phyloP scores from a whole-genome alignment of 92 coral and sea anemone species.

The Phenganax marumi region DNA sequence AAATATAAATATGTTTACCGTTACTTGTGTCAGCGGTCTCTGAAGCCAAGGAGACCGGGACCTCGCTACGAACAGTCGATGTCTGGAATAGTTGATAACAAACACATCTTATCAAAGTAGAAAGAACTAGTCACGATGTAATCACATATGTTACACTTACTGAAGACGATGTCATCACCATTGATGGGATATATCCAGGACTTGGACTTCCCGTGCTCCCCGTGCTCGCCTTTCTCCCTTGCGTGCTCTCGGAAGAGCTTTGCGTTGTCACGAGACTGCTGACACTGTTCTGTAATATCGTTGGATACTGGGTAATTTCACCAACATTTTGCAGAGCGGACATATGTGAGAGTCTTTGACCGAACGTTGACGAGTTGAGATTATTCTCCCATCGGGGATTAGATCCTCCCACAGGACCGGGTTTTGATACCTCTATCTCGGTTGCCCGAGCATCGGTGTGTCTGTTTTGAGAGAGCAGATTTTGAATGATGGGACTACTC shows the following conservation, averaged over 20 bases:
- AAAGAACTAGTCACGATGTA: neutral
- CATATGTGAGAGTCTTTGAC: neutral
- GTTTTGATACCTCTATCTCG: neutral
- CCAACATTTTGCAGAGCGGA: neutral
- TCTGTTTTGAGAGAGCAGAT: neutral
- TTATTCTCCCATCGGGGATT: conserved; percentile 22
- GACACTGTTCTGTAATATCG: neutral
- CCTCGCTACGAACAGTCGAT: conserved; percentile 4
- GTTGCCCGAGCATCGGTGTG: neutral
- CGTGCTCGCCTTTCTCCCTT: neutral
- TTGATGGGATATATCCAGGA: neutral
- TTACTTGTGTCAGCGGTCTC: neutral
- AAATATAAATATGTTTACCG: neutral
- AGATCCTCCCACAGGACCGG: conserved; percentile 8
- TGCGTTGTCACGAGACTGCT: neutral
- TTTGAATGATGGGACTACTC: conserved; percentile 16
- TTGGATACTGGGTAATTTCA: neutral
- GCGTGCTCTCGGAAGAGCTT: neutral
- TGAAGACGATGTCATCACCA: conserved; percentile 11
- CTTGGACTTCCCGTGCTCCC: neutral
- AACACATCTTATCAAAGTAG: neutral
- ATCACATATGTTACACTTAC: neutral
- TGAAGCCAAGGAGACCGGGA: neutral
- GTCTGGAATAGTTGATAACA: conserved; percentile 1
- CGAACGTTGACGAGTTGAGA: neutral